Base-by-base conservation (phyloP, 2,113 vertebrate species). In the Otus sunia region DNA sequence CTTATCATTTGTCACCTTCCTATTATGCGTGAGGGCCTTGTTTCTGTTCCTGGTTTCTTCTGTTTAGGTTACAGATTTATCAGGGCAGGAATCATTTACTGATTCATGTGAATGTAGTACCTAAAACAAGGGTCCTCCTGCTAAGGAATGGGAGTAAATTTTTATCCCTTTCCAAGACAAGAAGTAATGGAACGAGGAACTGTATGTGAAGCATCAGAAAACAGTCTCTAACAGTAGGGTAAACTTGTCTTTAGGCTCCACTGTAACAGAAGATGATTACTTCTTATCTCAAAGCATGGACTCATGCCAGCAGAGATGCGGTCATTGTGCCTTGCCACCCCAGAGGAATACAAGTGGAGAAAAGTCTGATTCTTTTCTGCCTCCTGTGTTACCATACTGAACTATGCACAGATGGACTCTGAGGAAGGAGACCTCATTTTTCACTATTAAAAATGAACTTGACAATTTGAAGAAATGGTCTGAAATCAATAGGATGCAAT, bases 401-500 rank as follows among this genome's bases (percentile, higher is more conserved):
- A 90, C 81, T 62, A 78, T 29, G 26, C 49, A 72, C 34, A 72
- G 68, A 63, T 30, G 66, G 23, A 21, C 25, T 82, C 39, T 75
- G 49, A 94, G 60, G 56, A 19, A 89, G 55, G 4, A 84, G 84
- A 87, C 37, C 69, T 92, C 64, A 85, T 96, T 95, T 95, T 95
- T 92, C 89, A 82, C 53, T 73, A 81, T 95, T 96, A 95, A 93
- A 96, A 96, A 96, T 76, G n/a, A 91, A 85, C 34, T 21, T 69
- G 53, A 56, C 49, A 53, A 72, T 79, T 95, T 86, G 66, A 91
- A 96, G 74, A 76, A 85, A 49, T 45, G 18, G 69, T 75, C 88
- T 90, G 71, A 94, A 96, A 97, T 94, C 93, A 91, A 96, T 90
- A 95, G 69, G 80, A 56, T 88, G 67, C 74, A 94, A 95, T 96